Conservation (phyloP, 2,113 vertebrate species). For the Oxyura jamaicensis region DNA sequence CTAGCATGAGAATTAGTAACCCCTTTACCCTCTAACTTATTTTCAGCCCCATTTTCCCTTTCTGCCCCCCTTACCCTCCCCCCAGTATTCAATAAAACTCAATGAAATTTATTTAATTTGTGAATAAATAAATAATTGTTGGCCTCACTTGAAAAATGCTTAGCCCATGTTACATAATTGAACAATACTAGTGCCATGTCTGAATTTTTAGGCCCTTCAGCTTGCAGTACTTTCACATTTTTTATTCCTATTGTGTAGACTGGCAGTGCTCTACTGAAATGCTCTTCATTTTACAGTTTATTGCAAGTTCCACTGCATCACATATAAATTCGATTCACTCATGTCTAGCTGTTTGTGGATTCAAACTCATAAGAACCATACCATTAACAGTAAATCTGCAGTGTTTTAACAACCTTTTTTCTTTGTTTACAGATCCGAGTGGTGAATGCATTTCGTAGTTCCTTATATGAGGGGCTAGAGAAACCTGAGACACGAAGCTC, state of each 20-base stretch:
- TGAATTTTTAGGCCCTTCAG: slow-evolving; percentile 67
- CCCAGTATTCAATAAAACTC: slow-evolving; percentile 51
- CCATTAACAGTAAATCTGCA: neutral
- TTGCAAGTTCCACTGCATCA: slow-evolving; percentile 85
- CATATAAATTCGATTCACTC: slow-evolving; percentile 83
- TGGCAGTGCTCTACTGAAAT: slow-evolving; percentile 80
- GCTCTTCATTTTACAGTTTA: slow-evolving; percentile 84
- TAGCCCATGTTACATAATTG: slow-evolving; percentile 19
- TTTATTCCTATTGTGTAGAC: slow-evolving; percentile 69
- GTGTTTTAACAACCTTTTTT: slow-evolving; percentile 16
- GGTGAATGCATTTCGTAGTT: slow-evolving; percentile 99
- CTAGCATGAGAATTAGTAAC: slow-evolving; percentile 83
- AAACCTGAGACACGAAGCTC: slow-evolving; percentile 96
- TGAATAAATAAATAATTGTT: slow-evolving; percentile 59
- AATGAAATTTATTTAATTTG: slow-evolving; percentile 34
- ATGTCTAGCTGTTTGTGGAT: slow-evolving; percentile 85
- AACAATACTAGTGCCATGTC: slow-evolving; percentile 60
- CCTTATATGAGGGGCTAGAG: slow-evolving; percentile 97
- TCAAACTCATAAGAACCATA: slow-evolving; percentile 82
- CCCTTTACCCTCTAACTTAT: slow-evolving; percentile 76
- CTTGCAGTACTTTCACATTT: slow-evolving; percentile 67
- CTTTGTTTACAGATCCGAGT: slow-evolving; percentile 93
- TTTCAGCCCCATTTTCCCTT: slow-evolving; percentile 49
- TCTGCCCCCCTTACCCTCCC: too few species aligned
- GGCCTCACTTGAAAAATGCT: slow-evolving; percentile 49